These are phyloP conservation scores for Scarus forsteni DNA, from an alignment of 2,797 vertebrate genomes.

Conservation along the genomic window DNA sequence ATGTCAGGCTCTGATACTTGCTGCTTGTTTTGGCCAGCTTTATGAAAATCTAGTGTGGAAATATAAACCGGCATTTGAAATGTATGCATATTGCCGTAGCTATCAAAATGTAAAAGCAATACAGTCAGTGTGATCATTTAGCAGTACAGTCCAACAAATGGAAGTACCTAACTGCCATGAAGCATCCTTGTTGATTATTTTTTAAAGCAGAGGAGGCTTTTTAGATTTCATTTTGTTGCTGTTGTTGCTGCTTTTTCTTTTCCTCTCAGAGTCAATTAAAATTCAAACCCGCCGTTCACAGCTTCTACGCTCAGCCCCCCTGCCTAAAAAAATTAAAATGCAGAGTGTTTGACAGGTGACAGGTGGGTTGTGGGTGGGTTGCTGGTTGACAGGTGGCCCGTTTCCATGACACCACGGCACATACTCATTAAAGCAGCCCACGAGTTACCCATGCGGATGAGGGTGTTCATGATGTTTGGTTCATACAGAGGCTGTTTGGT, in stretches of 20 bases:
- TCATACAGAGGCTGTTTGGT: conserved; percentile 3
- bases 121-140: conserved; percentile 1
- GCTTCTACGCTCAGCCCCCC: neutral
- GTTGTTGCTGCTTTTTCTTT: conserved; percentile 25
- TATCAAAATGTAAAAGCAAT: neutral
- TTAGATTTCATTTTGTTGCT: conserved; percentile 30
- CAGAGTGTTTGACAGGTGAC: conserved; percentile 46
- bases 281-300: conserved; percentile 32
- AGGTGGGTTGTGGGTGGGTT: conserved; percentile 45
- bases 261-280: conserved; percentile 31
- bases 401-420: conserved; percentile 45
- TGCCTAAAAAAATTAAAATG: neutral
- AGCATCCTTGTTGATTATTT: conserved; percentile 1
- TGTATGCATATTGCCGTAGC: neutral
- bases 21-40: neutral
- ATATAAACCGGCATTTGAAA: neutral
- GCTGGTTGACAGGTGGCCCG: conserved; percentile 49
- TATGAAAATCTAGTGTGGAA: neutral
- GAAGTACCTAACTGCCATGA: neutral
- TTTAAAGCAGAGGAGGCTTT: conserved; percentile 9
- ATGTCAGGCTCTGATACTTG: neutral
- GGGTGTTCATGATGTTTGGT: conserved; percentile 22
- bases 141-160: neutral
- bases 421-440: conserved; percentile 35
- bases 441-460: neutral